phyloP scores from a whole-genome alignment of 1,140 invertebrate genomes.

The Cheumatopsyche charites region DNA sequence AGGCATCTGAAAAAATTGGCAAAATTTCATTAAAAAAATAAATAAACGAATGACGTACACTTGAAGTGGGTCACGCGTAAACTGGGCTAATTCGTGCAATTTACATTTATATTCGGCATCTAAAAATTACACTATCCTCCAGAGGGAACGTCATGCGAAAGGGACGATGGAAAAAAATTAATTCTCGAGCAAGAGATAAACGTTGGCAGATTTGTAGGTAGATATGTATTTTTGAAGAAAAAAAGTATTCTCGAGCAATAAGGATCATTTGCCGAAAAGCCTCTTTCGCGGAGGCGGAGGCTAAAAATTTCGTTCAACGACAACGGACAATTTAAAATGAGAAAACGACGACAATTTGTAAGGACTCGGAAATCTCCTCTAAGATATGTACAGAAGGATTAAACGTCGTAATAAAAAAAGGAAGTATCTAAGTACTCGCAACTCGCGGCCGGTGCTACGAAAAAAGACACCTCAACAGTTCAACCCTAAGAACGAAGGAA shows the following conservation, averaged over 20 bases:
- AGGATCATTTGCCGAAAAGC: slow-evolving; percentile 15
- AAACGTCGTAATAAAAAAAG: slow-evolving; percentile 34
- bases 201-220: too few relatives aligned
- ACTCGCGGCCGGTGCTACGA: neutral
- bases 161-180: too few relatives aligned
- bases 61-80: neutral
- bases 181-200: too few relatives aligned
- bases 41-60: slow-evolving; percentile 3
- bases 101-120: neutral
- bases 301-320: neutral
- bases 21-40: neutral
- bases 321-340: slow-evolving; percentile 27
- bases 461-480: neutral
- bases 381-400: slow-evolving; percentile 37
- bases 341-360: slow-evolving; percentile 34
- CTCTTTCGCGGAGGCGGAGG: neutral
- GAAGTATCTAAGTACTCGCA: neutral
- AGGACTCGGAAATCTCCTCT: slow-evolving; percentile 30
- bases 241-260: too few relatives aligned
- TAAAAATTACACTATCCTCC: too few relatives aligned
- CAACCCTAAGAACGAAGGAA: neutral
- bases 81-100: too few relatives aligned
- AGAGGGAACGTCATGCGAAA: too few relatives aligned
- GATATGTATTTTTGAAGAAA: too few relatives aligned
- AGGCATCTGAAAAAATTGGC: slow-evolving; percentile 43